Evolutionary conservation across 2,888 invertebrate genomes (phyloP).

Genomic region (Bellardia bayeri): DNA sequence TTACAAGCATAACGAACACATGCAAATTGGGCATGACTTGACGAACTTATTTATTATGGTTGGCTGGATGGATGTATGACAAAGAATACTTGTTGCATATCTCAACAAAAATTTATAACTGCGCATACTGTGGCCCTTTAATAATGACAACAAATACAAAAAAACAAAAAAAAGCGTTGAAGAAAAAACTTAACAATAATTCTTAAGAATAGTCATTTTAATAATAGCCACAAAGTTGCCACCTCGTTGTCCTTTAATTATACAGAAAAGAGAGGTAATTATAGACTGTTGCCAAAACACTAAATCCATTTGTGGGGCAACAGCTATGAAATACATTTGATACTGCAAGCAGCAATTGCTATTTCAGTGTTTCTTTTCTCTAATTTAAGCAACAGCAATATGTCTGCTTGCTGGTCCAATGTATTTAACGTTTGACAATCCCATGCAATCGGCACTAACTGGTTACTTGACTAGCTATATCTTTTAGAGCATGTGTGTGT

Average conservation of each 20-base stretch:
- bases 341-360: background rate
- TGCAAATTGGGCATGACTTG: constrained; percentile 70
- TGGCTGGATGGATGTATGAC: constrained; percentile 44
- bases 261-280: constrained; percentile 33
- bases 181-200: constrained; percentile 46
- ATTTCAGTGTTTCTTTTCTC: no score
- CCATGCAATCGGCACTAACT: no score
- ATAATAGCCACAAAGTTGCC: constrained; percentile 59
- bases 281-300: constrained; percentile 49
- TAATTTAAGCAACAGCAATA: no score
- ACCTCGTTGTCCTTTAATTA: constrained; percentile 67
- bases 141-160: constrained; percentile 11
- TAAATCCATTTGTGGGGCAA: background rate
- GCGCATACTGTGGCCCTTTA: constrained; percentile 38
- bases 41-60: constrained; percentile 51
- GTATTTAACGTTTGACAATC: no score
- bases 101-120: background rate
- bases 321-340: background rate
- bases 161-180: background rate
- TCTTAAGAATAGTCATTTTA: constrained; percentile 59
- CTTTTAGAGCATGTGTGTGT: no score
- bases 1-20: constrained; percentile 55
- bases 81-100: constrained; percentile 35
- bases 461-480: no score
- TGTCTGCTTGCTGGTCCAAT: no score